Percentiles rank a stretch among this genome's conserved stretches.
Conservation (phyloP, 2,797 vertebrate genomes). For the Sebastes elongatus region DNA sequence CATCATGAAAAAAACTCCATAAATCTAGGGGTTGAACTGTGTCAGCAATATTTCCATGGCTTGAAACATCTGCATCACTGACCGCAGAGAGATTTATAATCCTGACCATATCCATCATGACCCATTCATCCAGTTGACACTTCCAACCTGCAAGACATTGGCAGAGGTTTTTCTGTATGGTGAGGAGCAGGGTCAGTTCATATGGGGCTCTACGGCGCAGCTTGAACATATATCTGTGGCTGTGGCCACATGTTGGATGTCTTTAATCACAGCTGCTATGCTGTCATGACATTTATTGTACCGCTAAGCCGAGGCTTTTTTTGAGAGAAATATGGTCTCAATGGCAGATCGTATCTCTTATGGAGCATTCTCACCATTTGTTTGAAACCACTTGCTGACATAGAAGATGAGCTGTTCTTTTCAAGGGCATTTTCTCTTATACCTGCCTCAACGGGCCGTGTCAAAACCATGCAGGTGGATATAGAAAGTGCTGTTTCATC, state of each 20-base stretch:
- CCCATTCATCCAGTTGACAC: conserved; percentile 13
- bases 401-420: background rate
- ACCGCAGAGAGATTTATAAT: conserved; percentile 14
- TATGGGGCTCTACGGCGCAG: background rate
- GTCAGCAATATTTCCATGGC: background rate
- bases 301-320: background rate
- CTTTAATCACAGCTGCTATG: conserved; percentile 30
- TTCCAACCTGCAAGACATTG: background rate
- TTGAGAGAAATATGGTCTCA: conserved; percentile 25
- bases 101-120: conserved; percentile 3
- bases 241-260: conserved; percentile 14
- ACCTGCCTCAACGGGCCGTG: background rate
- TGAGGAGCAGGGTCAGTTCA: conserved; percentile 6
- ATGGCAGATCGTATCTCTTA: conserved; percentile 14
- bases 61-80: conserved; percentile 2
- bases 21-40: background rate
- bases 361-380: conserved; percentile 1
- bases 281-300: conserved; percentile 30
- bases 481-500: background rate
- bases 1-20: background rate
- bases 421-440: background rate
- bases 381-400: background rate
- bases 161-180: background rate
- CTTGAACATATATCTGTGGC: conserved; percentile 23
- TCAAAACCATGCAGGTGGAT: background rate